A percentile compares a stretch with the other conserved stretches of the same genome.
Evolutionary conservation across 2,888 invertebrate species (phyloP).

Genomic region (Eupeodes latifasciatus): DNA sequence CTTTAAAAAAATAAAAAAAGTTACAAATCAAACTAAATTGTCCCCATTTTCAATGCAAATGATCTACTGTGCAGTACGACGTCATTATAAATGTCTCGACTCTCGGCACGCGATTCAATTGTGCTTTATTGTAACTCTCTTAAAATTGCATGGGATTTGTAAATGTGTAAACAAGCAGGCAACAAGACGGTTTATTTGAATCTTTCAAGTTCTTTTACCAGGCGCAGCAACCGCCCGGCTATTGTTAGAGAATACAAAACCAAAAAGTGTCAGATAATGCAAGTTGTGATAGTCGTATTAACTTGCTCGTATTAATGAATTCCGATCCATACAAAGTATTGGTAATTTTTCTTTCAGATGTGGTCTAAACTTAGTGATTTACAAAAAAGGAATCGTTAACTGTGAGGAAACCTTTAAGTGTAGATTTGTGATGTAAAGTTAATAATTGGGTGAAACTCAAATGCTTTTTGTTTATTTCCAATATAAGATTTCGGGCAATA

Average conservation of each 20-base stretch:
- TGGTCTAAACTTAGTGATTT: no score
- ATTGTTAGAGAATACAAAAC: not conserved
- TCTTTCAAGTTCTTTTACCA: not conserved
- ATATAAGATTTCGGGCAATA: no score
- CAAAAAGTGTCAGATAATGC: not conserved
- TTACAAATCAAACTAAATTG: not conserved
- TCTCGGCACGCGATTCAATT: conserved; percentile 15
- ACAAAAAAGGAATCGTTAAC: no score
- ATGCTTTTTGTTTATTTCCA: no score
- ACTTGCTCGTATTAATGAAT: not conserved
- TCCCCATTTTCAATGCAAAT: not conserved
- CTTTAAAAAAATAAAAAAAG: not conserved
- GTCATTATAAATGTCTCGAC: not conserved
- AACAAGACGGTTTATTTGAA: not conserved
- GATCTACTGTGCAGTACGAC: not conserved
- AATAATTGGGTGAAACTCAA: no score
- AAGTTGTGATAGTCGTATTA: not conserved
- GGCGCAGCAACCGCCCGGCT: not conserved
- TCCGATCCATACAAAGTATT: not conserved
- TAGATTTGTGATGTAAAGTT: no score
- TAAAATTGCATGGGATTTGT: conserved; percentile 11
- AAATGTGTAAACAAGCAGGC: not conserved
- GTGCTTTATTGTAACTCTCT: conserved; percentile 1
- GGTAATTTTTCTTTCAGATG: no score
- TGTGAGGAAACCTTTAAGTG: no score